Evolutionary conservation across 2,797 vertebrate genomes (phyloP), one percentile per base, ranked within the genome.

Genomic region (Hipposideros larvatus): DNA sequence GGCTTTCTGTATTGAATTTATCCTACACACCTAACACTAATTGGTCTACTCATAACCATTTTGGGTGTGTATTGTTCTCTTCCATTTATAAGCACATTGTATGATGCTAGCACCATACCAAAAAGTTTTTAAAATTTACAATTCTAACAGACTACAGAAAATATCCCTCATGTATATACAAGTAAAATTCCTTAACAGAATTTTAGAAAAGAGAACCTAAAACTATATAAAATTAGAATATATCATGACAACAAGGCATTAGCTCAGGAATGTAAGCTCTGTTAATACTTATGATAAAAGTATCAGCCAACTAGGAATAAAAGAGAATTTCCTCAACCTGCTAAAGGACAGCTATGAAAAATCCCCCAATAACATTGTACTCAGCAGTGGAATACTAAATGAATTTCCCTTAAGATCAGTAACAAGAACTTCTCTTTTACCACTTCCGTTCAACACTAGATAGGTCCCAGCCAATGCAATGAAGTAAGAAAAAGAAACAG

Each of bases 1-100:
- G 31, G 14, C 37, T 78, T 95, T 78, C 41, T 11, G 59, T 59
- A 41, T 31, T 91, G 26, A 93, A 89, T 74, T 78, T 92, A n/a
- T 61, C 31, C 31, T 93, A 14, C 7, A 65, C 4, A 21, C 37
- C 66, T 15, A 82, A 77, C 15, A 68, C 51, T 53, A 51, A 46
- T 11, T 91, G n/a, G 57, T 74, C 18, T 61, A 51, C n/a, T 63
- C 51, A 43, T 43, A 86, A 65, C 3, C 21, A 63, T 70, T 53
- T 89, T 66, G 82, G 31, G 80, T 68, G 19, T 34, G 7, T 57
- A 24, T 66, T 82, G 84, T 90, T 75, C 63, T 82, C 21, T 79
- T 92, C 68, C n/a, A 91, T n/a, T 59, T 84, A 43, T 28, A 73
- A 82, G 80, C 22, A 48, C n/a, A 66, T 61, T 63, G 51, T 73